Conservation (phyloP, 2,113 vertebrate species). For the Lepisosteus oculatus region DNA sequence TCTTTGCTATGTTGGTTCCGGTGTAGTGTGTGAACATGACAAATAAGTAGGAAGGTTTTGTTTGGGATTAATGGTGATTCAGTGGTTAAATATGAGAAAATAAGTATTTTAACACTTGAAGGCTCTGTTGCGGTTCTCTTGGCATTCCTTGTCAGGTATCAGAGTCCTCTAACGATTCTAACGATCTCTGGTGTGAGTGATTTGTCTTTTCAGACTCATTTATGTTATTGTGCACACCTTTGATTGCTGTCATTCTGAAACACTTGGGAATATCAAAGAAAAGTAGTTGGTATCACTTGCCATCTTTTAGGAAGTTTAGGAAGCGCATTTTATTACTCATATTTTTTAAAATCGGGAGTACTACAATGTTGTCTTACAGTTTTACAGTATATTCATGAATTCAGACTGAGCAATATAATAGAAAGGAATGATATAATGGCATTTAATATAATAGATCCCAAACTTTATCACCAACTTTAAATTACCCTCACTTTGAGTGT, state of each 20-base stretch:
- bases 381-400: no score
- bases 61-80: neutral
- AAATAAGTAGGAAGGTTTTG: neutral
- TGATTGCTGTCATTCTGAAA: constrained; percentile 46
- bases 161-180: constrained; percentile 27
- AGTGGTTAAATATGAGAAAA: neutral
- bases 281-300: neutral
- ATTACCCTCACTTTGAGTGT: no score
- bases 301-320: constrained; percentile 21
- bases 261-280: constrained; percentile 33
- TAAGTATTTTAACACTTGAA: constrained; percentile 1
- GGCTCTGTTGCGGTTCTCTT: constrained; percentile 27
- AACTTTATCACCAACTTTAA: no score
- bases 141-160: constrained; percentile 43
- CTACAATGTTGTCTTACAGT: no score
- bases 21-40: neutral
- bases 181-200: constrained; percentile 44
- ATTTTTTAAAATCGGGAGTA: neutral
- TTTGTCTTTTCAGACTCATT: constrained; percentile 36
- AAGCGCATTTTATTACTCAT: neutral
- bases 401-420: neutral
- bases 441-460: no score
- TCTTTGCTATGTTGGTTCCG: neutral
- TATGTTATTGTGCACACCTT: constrained; percentile 45
- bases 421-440: no score